Percentiles rank a stretch among this genome's conserved stretches.
phyloP scores from a whole-genome alignment of 2,797 vertebrate genomes.

The Girardinus metallicus region DNA sequence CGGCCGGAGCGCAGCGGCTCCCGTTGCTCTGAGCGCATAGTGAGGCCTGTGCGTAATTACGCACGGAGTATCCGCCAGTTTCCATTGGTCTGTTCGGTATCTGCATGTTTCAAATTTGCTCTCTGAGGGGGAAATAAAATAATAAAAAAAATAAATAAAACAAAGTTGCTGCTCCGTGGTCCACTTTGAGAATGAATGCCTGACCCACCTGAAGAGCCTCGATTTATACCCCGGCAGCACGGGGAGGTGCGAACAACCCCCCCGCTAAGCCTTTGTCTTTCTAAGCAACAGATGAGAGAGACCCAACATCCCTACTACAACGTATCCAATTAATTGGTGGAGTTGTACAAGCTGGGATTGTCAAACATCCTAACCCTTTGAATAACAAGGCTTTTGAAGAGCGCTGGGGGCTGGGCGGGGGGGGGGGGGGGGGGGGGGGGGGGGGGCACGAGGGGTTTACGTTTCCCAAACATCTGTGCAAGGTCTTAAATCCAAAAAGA shows the following conservation, averaged over 20 bases:
- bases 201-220: constrained; percentile 14
- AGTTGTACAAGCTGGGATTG: constrained; percentile 85
- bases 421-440: constrained; percentile 53
- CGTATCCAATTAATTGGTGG: constrained; percentile 88
- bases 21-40: constrained; percentile 58
- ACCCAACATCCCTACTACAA: constrained; percentile 83
- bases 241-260: constrained; percentile 82
- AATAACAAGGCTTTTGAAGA: constrained; percentile 81
- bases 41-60: constrained; percentile 64
- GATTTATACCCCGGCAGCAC: constrained; percentile 75
- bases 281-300: constrained; percentile 86
- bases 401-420: constrained; percentile 62
- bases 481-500: too few species aligned
- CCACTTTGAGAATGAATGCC: constrained; percentile 45
- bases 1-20: constrained; percentile 37
- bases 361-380: constrained; percentile 84
- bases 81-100: constrained; percentile 59
- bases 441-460: too few species aligned
- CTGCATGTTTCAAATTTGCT: constrained; percentile 64
- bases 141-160: not conserved
- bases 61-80: constrained; percentile 61
- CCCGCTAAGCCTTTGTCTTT: constrained; percentile 83
- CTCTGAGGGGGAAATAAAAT: not conserved
- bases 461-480: too few species aligned
- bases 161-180: constrained; percentile 36